Percentiles rank a stretch among this genome's conserved stretches.
Evolutionary conservation across 2,888 invertebrate species (phyloP).

Genomic region (Cabera pusaria): DNA sequence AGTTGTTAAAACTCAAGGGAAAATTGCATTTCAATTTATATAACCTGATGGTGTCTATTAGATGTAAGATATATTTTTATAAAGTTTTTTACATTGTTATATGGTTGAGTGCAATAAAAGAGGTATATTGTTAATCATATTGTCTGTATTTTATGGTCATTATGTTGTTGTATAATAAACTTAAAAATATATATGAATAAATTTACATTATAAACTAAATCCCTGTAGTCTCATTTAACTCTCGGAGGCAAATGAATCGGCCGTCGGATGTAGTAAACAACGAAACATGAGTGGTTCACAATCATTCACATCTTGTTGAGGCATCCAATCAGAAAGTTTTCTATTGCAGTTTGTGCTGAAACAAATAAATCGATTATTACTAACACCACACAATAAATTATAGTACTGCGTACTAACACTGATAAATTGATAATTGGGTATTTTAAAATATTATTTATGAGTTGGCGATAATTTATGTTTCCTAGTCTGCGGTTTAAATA

Average conservation of each 20-base stretch:
- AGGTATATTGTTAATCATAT: slow-evolving; percentile 49
- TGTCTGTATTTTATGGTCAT: slow-evolving; percentile 76
- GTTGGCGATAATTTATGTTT: no score
- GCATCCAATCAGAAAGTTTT: slow-evolving; percentile 87
- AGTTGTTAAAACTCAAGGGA: no score
- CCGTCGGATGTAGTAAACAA: slow-evolving; percentile 67
- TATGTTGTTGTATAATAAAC: slow-evolving; percentile 70
- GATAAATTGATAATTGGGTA: no score
- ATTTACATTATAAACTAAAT: slow-evolving; percentile 80
- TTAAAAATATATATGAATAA: slow-evolving; percentile 76
- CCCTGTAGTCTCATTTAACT: slow-evolving; percentile 79
- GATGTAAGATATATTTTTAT: slow-evolving; percentile 21
- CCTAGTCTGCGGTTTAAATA: no score
- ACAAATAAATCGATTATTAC: slow-evolving; percentile 45
- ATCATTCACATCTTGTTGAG: slow-evolving; percentile 75
- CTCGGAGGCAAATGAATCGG: slow-evolving; percentile 74
- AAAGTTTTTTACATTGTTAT: slow-evolving; percentile 14
- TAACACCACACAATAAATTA: no score
- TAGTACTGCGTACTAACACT: no score
- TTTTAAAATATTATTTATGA: no score
- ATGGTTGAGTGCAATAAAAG: slow-evolving; percentile 19
- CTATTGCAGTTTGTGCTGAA: slow-evolving; percentile 90
- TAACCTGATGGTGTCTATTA: no score
- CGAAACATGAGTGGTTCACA: slow-evolving; percentile 51
- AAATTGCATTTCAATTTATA: no score